These are phyloP conservation scores for Drosophila takahashii DNA, from an alignment of 1,140 invertebrate genomes.

Conservation along the genomic window DNA sequence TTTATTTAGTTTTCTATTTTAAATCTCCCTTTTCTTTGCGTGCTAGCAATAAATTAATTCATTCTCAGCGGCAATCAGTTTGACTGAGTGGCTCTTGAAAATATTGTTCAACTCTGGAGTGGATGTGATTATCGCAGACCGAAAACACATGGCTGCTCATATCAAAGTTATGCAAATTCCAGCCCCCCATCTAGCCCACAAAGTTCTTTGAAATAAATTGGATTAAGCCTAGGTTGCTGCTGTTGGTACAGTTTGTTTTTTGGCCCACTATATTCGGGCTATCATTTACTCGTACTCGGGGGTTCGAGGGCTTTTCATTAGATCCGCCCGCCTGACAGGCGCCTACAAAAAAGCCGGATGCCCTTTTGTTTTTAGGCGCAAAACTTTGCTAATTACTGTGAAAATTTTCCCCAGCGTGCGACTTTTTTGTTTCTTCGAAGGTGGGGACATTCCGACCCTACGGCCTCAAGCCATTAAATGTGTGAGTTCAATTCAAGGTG, in stretches of 20 bases:
- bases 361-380: conserved; percentile 71
- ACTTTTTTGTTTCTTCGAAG: conserved; percentile 50
- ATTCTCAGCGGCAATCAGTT: conserved; percentile 30
- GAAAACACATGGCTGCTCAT: conserved; percentile 39
- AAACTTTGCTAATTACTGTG: conserved; percentile 83
- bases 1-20: no score
- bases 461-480: conserved; percentile 32
- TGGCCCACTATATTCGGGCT: conserved; percentile 29
- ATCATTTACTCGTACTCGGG: conserved; percentile 56
- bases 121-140: conserved; percentile 35
- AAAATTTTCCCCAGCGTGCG: conserved; percentile 75
- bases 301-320: conserved; percentile 56
- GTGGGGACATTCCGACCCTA: conserved; percentile 14
- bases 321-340: conserved; percentile 17
- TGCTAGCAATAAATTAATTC: conserved; percentile 32
- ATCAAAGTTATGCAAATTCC: conserved; percentile 65
- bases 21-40: background rate
- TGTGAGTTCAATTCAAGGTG: conserved; percentile 68
- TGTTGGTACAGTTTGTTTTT: conserved; percentile 7
- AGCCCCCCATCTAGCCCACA: background rate
- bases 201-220: conserved; percentile 58
- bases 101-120: conserved; percentile 45
- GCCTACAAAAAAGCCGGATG: conserved; percentile 50
- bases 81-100: conserved; percentile 47
- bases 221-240: conserved; percentile 35